Conservation (phyloP, 2,888 invertebrate genomes). For the Torymus texanus region DNA sequence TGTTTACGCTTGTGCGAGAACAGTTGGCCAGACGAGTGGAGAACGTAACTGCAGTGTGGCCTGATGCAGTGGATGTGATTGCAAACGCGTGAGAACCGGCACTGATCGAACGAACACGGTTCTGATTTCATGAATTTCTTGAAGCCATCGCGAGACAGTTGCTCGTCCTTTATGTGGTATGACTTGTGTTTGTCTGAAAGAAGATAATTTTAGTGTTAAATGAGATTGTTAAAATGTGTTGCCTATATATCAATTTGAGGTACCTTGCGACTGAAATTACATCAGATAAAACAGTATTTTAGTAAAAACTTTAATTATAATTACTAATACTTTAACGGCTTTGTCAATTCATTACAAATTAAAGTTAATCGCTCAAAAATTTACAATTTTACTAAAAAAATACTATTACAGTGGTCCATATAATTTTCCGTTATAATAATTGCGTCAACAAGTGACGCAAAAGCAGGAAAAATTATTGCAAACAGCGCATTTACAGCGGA, state of each 20-base stretch:
- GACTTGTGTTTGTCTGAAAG: conserved; percentile 96
- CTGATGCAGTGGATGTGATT: conserved; percentile 99
- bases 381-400: not conserved
- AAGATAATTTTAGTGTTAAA: too few species aligned
- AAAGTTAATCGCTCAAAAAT: conserved; percentile 5
- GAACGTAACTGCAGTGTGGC: conserved; percentile 94
- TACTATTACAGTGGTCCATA: too few species aligned
- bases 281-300: too few species aligned
- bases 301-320: too few species aligned
- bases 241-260: too few species aligned
- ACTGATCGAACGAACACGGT: conserved; percentile 91
- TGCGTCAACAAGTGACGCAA: too few species aligned
- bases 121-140: conserved; percentile 99
- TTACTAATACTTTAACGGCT: too few species aligned
- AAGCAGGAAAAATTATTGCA: too few species aligned
- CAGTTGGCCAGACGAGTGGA: conserved; percentile 97
- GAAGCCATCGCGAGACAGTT: conserved; percentile 95
- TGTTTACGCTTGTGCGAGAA: conserved; percentile 98
- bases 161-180: conserved; percentile 98
- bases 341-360: not conserved
- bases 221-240: too few species aligned
- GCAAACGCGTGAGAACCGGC: conserved; percentile 94
- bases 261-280: too few species aligned
- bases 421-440: too few species aligned
- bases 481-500: too few species aligned